Base-by-base conservation (phyloP, 1,140 invertebrate species). In the Apis cerana region DNA sequence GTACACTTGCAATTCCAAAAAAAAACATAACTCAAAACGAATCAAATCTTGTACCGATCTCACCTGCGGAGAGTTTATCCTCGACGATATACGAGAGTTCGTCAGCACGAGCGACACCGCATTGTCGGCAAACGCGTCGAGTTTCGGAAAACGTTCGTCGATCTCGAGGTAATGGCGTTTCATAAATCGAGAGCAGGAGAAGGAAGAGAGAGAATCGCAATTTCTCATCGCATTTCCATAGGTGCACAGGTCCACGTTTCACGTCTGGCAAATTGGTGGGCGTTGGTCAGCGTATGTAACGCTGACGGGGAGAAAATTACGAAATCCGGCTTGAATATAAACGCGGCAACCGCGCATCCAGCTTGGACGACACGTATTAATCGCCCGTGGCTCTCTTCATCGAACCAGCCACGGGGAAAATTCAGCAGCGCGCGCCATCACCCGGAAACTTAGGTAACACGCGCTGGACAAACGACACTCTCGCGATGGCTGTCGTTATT, bases 281-380 rank as follows among this genome's bases (percentile, higher is more conserved):
- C 54, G 70, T 58, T 54, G 70, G 70, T 72, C 70, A 58, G 52
- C 21, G 48, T 62, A 62, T 19, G 56, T 54, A 27, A 54, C 68
- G 78, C 68, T 64, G 78, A 80, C 68, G 78, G 19, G 64, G 68
- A 43, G 68, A 72, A 80, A 80, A 80, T 80, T 72, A 80, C 69
- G 77, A 71, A 71, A 80, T 80, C 62, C 77, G 65, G 43, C 50
- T 27, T 56, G 78, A 80, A 80, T 80, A 72, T 80, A 72, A 72
- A 72, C 70, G 69, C 69, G 23, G 17, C n/a, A 17, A 33, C 17
- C 33, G 19, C 65, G 64, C 10, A 21, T 21, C 19, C 9, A 11
- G 1, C 27, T 15, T 11, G 10, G 27, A 17, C 69, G 59, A 72
- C 78, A 56, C 59, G 68, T 80, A 80, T 72, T 80, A 80, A 80